A percentile compares a stretch with the other conserved stretches of the same genome.
These are phyloP conservation scores for Sebastes nivosus DNA, from an alignment of 2,797 vertebrate species.

Conservation along the genomic window DNA sequence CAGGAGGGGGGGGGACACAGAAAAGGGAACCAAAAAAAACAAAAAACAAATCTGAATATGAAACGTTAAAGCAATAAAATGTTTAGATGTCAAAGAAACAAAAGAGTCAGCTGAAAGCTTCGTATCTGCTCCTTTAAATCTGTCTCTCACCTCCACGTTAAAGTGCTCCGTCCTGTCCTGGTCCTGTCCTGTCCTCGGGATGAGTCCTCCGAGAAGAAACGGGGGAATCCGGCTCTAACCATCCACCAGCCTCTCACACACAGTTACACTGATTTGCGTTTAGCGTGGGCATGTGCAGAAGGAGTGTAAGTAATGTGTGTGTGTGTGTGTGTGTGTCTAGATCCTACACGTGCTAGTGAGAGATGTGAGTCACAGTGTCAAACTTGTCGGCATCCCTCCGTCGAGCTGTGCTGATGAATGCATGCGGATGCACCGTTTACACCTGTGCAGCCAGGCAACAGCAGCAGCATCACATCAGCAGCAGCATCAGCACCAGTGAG, in stretches of 20 bases:
- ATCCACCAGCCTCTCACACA: slow-evolving; percentile 12
- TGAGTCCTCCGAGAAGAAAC: slow-evolving; percentile 1
- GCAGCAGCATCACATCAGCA: neutral
- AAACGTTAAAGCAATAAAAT: neutral
- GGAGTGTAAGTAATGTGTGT: neutral
- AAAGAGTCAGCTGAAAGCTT: neutral
- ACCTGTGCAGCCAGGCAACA: neutral
- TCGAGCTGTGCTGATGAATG: neutral
- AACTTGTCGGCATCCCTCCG: slow-evolving; percentile 26
- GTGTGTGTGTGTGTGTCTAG: neutral
- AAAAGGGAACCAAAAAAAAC: neutral
- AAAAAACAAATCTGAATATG: neutral
- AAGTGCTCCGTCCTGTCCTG: neutral
- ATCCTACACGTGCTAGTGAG: neutral
- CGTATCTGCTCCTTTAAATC: neutral
- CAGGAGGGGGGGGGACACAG: neutral
- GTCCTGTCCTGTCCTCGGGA: neutral
- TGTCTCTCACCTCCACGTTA: slow-evolving; percentile 40
- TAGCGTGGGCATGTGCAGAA: slow-evolving; percentile 14
- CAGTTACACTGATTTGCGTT: neutral
- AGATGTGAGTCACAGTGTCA: slow-evolving; percentile 1
- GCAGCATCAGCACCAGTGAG: neutral
- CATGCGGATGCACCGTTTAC: slow-evolving; percentile 1
- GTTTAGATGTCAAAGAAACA: neutral
- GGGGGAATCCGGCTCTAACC: slow-evolving; percentile 8